Conservation (phyloP, 1,140 invertebrate genomes). For the Lamellibrachia luymesi region DNA sequence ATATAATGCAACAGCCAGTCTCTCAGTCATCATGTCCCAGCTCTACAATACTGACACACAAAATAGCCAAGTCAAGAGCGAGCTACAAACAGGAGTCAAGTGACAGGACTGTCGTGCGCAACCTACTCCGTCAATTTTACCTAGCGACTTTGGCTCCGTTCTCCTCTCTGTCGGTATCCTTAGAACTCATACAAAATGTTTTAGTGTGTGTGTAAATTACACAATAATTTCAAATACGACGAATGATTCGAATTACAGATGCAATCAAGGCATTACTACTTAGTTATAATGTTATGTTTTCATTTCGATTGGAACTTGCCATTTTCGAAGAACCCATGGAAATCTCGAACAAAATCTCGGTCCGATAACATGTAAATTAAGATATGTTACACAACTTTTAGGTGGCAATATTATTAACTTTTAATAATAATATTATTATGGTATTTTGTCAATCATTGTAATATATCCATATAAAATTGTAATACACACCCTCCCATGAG, state of each 20-base stretch:
- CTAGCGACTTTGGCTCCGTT: conserved; percentile 46
- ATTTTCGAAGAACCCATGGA: conserved; percentile 26
- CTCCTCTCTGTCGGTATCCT: conserved; percentile 34
- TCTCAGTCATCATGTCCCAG: background rate
- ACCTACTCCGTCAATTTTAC: conserved; percentile 28
- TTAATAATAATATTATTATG: background rate
- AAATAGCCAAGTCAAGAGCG: background rate
- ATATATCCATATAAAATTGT: background rate
- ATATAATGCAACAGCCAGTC: background rate
- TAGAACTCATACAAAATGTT: conserved; percentile 46
- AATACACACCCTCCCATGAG: background rate
- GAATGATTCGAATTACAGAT: background rate
- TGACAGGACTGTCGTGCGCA: background rate
- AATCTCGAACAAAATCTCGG: conserved; percentile 16
- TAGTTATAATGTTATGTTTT: conserved; percentile 10
- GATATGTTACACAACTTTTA: background rate
- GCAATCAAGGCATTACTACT: conserved; percentile 6
- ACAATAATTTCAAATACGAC: background rate
- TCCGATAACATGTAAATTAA: conserved; percentile 22
- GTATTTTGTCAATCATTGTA: background rate
- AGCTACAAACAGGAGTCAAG: background rate
- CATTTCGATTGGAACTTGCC: conserved; percentile 11
- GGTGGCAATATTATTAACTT: background rate
- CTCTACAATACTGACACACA: too few relatives aligned
- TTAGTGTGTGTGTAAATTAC: conserved; percentile 25